These are phyloP conservation scores for Drosophila hamatofila DNA, from an alignment of 2,888 invertebrate genomes.

Conservation along the genomic window DNA sequence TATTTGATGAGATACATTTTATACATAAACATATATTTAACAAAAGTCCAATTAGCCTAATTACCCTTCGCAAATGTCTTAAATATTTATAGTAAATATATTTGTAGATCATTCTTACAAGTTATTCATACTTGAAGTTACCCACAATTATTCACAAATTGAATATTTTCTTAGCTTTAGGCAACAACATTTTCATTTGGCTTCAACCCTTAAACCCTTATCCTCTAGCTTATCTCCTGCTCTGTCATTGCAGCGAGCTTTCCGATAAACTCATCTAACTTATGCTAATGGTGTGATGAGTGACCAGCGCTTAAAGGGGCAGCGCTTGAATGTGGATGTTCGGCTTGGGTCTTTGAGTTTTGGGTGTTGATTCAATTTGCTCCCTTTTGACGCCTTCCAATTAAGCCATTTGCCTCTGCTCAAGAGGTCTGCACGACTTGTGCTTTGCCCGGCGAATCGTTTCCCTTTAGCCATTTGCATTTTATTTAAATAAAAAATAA, in stretches of 20 bases:
- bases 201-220: neutral
- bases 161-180: neutral
- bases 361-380: slow-evolving; percentile 56
- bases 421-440: slow-evolving; percentile 8
- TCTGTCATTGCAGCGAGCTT: neutral
- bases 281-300: slow-evolving; percentile 42
- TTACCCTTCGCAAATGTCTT: no score
- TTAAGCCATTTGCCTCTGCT: slow-evolving; percentile 50
- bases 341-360: slow-evolving; percentile 25
- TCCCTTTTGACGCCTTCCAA: slow-evolving; percentile 59
- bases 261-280: slow-evolving; percentile 28
- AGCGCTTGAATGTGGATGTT: slow-evolving; percentile 8
- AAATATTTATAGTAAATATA: neutral
- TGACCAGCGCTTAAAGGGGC: slow-evolving; percentile 17
- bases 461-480: slow-evolving; percentile 48
- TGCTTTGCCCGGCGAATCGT: slow-evolving; percentile 9
- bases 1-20: no score
- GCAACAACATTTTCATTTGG: neutral
- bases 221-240: no score
- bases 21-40: no score
- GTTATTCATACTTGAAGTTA: neutral
- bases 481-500: slow-evolving; percentile 36
- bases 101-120: neutral
- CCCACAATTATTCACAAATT: neutral
- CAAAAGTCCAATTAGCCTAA: no score